A percentile compares a stretch with the other conserved stretches of the same genome.
phyloP scores from a whole-genome alignment of 1,140 invertebrate species.

The Zaprionus ghesquierei region DNA sequence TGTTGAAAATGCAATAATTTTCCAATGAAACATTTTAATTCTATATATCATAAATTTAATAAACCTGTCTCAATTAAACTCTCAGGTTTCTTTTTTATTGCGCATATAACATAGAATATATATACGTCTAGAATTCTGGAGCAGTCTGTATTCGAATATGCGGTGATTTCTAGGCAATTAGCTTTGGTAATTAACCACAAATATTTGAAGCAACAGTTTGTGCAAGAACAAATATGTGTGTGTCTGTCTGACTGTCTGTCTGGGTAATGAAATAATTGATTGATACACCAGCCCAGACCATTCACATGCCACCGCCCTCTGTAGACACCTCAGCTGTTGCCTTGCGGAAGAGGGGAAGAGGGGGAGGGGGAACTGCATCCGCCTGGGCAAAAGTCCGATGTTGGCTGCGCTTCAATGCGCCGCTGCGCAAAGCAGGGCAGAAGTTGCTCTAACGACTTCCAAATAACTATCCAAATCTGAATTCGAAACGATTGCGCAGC shows the following conservation, averaged over 20 bases:
- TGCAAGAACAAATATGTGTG: constrained; percentile 61
- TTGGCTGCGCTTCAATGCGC: constrained; percentile 54
- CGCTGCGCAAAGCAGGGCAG: constrained; percentile 51
- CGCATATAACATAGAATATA: neutral
- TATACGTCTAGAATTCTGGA: neutral
- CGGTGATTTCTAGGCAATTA: constrained; percentile 54
- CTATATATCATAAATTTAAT: neutral
- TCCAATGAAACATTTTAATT: neutral
- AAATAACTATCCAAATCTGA: constrained; percentile 28
- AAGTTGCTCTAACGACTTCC: constrained; percentile 36
- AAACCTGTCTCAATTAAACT: neutral
- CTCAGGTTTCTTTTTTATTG: neutral
- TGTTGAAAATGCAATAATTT: no score
- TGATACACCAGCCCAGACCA: constrained; percentile 18
- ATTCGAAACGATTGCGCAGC: constrained; percentile 27
- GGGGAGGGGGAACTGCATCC: constrained; percentile 43
- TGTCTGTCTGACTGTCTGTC: neutral
- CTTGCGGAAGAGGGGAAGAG: no score
- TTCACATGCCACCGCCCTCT: constrained; percentile 8
- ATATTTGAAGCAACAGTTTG: constrained; percentile 73
- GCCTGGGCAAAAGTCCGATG: constrained; percentile 46
- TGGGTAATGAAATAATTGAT: constrained; percentile 30
- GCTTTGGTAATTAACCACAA: constrained; percentile 60
- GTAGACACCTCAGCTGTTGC: neutral
- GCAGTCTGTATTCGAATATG: constrained; percentile 40